Base-by-base conservation (phyloP, 2,113 vertebrate genomes). In the Psephotus haematonotus region DNA sequence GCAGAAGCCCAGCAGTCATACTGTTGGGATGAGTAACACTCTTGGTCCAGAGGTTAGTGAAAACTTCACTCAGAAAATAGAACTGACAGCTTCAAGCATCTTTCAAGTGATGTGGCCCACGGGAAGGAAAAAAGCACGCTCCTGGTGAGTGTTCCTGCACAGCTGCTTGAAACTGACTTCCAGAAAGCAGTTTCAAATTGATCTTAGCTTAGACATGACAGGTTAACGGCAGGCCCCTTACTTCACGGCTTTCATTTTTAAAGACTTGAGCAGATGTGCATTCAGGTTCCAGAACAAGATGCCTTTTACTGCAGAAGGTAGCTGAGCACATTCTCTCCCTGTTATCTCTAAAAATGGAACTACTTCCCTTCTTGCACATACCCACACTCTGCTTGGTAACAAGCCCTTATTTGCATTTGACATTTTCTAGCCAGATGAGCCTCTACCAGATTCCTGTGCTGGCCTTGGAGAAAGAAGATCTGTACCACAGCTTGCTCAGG, bases 401-500 rank as follows among this genome's bases (percentile, higher is more conserved):
- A 17, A 88, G 92, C 72, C 44, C 52, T 76, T 71, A 87, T 92
- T 82, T 96, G 94, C 83, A 89, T 83, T 80, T 80, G 70, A 22
- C 92, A 83, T 88, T 62, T 94, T 97, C n/a, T 77, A 98, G 97
- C 31, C 90, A 91, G 95, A 95, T 80, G 85, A 92, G 83, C 76
- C 15, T 76, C 22, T 35, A 46, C 11, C 44, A 39, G 81, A 88
- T 11, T 93, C 74, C 59, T 46, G 39, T 37, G 19, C 53, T 9
- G 87, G 81, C 15, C 27, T 91, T 31, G 92, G 93, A 87, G 98
- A 97, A 95, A 97, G 97, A 47, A 82, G 98, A 94, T 98, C 98
- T 37, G 74, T 99, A 79, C 88, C 88, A 55, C 94, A 88, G 75
- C 96, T 99, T 37, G 97, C 98, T 14, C 98, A 99, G 99, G 99